Conservation (phyloP, 2,113 vertebrate species). For the western clawed frog (Xenopus tropicalis) region UCB_Xtro_10.0 CM004450.2:86467001-86467500, state of each 20-base stretch:
- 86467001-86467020: not conserved
- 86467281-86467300: conserved; percentile 7
- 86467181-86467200: conserved; percentile 27
- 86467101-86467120: conserved; percentile 12
- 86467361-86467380: no score
- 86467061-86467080: conserved; percentile 17
- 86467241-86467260: conserved; percentile 1
- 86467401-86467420: no score
- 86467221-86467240: conserved; percentile 13
- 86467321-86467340: no score
- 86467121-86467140: conserved; percentile 1
- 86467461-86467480: no score
- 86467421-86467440: no score
- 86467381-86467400: no score
- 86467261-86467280: conserved; percentile 13
- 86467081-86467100: conserved; percentile 4
- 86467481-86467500: no score
- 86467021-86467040: not conserved
- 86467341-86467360: no score
- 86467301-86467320: not conserved
- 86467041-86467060: conserved; percentile 24
- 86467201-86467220: not conserved
- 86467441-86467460: no score
- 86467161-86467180: conserved; percentile 14
- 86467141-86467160: not conserved